Percentiles rank a stretch among this genome's conserved stretches.
These are phyloP conservation scores for Euwallacea similis DNA, from an alignment of 1,140 invertebrate genomes.

Conservation along the genomic window DNA sequence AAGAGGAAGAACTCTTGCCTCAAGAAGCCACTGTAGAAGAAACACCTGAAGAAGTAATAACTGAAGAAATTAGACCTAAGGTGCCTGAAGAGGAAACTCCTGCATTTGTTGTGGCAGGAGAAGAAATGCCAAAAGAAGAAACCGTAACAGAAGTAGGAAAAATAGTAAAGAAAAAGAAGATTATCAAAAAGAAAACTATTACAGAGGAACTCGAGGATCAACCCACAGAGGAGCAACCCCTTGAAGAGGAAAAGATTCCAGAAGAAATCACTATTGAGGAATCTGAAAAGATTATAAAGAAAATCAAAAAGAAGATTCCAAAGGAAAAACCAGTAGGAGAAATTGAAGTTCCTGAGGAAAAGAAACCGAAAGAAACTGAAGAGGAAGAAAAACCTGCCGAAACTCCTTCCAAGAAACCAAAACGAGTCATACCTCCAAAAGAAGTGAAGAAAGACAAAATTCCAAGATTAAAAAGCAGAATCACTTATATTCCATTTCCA, in stretches of 20 bases:
- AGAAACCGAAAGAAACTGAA: conserved; percentile 23
- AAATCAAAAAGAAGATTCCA: conserved; percentile 42
- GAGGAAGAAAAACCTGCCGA: conserved; percentile 41
- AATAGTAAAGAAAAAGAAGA: conserved; percentile 16
- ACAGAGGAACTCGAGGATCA: conserved; percentile 1
- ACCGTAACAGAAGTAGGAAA: not conserved
- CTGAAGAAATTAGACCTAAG: conserved; percentile 25
- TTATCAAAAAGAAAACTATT: conserved; percentile 11
- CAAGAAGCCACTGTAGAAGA: conserved; percentile 7
- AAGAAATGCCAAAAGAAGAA: conserved; percentile 28
- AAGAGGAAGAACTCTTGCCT: conserved; percentile 17
- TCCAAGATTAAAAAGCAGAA: conserved; percentile 69
- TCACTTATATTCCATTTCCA: conserved; percentile 64
- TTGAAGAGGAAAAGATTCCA: conserved; percentile 22
- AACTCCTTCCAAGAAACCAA: conserved; percentile 41
- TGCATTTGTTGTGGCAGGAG: conserved; percentile 19
- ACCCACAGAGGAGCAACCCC: conserved; percentile 36
- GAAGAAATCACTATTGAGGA: conserved; percentile 26
- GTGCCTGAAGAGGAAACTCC: conserved; percentile 37
- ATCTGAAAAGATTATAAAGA: conserved; percentile 32
- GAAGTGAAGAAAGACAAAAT: conserved; percentile 57
- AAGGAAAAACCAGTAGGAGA: conserved; percentile 28
- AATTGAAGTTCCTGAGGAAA: conserved; percentile 37
- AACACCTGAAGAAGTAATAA: conserved; percentile 21
- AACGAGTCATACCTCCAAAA: conserved; percentile 60